Conservation (phyloP, 2,113 vertebrate species). For the Trachemys scripta region DNA sequence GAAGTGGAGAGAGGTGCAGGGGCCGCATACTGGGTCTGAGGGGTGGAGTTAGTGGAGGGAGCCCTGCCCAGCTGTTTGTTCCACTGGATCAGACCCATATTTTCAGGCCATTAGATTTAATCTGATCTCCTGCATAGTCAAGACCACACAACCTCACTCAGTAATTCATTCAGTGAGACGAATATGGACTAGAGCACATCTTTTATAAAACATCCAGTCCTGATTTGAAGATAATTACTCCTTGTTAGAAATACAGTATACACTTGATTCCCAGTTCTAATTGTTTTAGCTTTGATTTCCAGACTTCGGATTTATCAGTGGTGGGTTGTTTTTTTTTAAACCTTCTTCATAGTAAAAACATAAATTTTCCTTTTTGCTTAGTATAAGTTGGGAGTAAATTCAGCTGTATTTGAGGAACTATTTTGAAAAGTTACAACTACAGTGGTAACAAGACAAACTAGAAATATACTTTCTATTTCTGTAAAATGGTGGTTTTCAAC, state of each 20-base stretch:
- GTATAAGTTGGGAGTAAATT: neutral
- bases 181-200: rapidly evolving
- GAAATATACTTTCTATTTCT: neutral
- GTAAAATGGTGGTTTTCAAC: neutral
- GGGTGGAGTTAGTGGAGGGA: neutral
- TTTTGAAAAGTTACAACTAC: neutral
- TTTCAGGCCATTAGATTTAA: neutral
- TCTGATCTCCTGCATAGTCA: neutral
- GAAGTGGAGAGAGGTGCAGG: neutral
- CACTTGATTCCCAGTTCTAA: neutral
- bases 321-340: neutral
- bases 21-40: rapidly evolving
- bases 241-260: neutral
- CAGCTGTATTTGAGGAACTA: neutral
- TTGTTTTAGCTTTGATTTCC: neutral
- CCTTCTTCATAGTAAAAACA: neutral
- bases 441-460: neutral
- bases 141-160: neutral
- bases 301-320: neutral
- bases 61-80: neutral
- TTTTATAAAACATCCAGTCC: neutral
- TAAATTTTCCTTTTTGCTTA: neutral
- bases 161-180: neutral
- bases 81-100: rapidly evolving
- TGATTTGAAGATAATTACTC: rapidly evolving